Conservation (phyloP, 2,797 vertebrate species). For the Mormyrops boulengeri region DNA sequence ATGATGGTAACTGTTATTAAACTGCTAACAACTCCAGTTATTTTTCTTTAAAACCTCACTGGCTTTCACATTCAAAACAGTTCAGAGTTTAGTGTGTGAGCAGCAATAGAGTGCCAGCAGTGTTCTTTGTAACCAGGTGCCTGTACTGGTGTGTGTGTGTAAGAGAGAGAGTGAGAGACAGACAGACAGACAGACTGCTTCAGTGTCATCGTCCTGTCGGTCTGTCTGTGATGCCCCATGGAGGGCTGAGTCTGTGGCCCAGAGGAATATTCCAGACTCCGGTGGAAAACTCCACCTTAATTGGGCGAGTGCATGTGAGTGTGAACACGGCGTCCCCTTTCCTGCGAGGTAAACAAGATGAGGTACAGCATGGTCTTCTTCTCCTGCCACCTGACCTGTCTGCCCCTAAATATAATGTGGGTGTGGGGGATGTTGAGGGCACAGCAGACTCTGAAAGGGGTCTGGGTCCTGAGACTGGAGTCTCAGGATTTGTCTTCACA, state of each 20-base stretch:
- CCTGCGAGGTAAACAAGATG: not conserved
- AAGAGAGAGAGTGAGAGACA: not conserved
- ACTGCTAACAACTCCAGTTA: not conserved
- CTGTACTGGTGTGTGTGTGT: not conserved
- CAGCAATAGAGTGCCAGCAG: constrained; percentile 5
- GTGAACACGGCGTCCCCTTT: not conserved
- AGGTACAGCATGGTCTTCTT: not conserved
- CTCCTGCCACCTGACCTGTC: not conserved
- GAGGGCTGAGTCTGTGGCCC: not conserved
- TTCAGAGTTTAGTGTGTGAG: constrained; percentile 1
- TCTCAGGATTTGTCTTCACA: not conserved
- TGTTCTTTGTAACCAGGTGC: not conserved
- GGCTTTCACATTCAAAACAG: not conserved
- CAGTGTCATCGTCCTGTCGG: not conserved
- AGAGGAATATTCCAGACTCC: constrained; percentile 15
- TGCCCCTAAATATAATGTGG: constrained; percentile 10
- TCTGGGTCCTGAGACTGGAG: not conserved
- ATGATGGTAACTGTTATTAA: not conserved
- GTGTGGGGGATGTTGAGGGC: not conserved
- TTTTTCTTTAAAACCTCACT: not conserved
- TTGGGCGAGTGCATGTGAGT: not conserved
- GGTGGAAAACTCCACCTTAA: constrained; percentile 17
- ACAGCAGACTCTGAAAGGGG: not conserved
- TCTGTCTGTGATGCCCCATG: not conserved
- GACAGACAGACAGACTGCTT: not conserved